phyloP scores from a whole-genome alignment of 2,888 invertebrate genomes.

The Lamproptera curius region DNA sequence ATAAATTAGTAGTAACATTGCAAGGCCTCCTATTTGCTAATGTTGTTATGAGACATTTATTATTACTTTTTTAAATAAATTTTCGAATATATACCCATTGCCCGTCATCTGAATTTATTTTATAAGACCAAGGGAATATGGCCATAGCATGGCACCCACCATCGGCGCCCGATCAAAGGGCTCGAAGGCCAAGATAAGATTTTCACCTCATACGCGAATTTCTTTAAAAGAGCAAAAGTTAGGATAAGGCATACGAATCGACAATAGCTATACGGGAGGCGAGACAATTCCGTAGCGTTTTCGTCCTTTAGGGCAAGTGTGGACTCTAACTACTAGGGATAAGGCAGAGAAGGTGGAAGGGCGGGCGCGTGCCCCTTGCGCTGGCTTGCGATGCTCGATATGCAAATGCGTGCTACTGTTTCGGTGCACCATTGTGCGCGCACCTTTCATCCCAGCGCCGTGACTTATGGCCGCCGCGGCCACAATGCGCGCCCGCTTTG shows the following conservation, averaged over 20 bases:
- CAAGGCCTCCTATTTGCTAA: too few species aligned
- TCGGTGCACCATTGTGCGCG: constrained; percentile 57
- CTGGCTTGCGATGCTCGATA: constrained; percentile 57
- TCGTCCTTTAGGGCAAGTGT: not conserved
- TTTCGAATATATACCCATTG: too few species aligned
- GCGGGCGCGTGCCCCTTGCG: constrained; percentile 6
- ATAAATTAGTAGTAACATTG: too few species aligned
- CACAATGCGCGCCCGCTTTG: constrained; percentile 38
- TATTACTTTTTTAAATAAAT: too few species aligned
- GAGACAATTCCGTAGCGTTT: too few species aligned
- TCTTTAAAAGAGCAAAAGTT: constrained; percentile 35
- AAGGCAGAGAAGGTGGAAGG: too few species aligned
- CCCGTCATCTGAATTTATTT: too few species aligned
- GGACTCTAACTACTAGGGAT: too few species aligned
- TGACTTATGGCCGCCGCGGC: constrained; percentile 53
- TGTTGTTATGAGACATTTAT: too few species aligned
- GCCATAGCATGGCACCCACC: too few species aligned
- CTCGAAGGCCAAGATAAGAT: constrained; percentile 18
- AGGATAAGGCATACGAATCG: constrained; percentile 25
- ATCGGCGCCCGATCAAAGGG: constrained; percentile 7
- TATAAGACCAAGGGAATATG: too few species aligned
- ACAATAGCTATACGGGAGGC: constrained; percentile 3
- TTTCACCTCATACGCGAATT: constrained; percentile 29
- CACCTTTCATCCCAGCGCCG: constrained; percentile 32
- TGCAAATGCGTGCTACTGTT: constrained; percentile 65